Evolutionary conservation across 2,888 invertebrate species (phyloP), one percentile per base, ranked within the genome.

Genomic region (Synergus itoensis): DNA sequence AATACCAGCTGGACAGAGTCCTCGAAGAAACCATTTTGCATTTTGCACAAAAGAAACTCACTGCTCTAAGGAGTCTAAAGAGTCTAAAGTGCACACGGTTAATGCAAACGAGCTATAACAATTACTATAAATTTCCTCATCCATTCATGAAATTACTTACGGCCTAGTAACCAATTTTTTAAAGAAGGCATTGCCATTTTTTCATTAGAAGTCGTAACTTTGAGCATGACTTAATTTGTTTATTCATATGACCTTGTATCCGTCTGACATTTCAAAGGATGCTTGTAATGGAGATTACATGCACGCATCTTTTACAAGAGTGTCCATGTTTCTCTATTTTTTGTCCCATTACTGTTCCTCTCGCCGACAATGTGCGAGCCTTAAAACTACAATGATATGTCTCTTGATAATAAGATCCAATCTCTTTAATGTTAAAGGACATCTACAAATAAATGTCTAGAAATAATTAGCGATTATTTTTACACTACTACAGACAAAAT

Each of bases 241-340:
- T 73, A 73, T 73, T 73, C 73, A 73, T 48, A 53, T 73, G 53
- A 73, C 73, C 73, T 73, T 73, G 73, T 48, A 36, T 53, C 53
- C 73, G 36, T 21, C n/a, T 73, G 73, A 73, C 73, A 73, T 73
- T 73, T 73, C 48, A 73, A 73, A 73, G 73, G 73, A 73, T 48
- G 73, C 73, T 73, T 73, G 73, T 73, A 73, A 53, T 73, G 73
- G 73, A 73, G 53, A 73, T 73, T 73, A 73, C 53, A 73, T 73
- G 73, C 73, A 73, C 73, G 73, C 73, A 73, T 53, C 73, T 73
- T 73, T 73, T 73, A 73, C 73, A 73, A 73, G 73, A 53, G 73
- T 73, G 73, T 73, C 48, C 73, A 73, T 73, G 73, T 73, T 73
- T 73, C 53, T 73, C 36, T 53, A 73, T 53, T 73, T 73, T 73